Conservation (phyloP, 2,797 vertebrate species). For the Girardinus metallicus region DNA sequence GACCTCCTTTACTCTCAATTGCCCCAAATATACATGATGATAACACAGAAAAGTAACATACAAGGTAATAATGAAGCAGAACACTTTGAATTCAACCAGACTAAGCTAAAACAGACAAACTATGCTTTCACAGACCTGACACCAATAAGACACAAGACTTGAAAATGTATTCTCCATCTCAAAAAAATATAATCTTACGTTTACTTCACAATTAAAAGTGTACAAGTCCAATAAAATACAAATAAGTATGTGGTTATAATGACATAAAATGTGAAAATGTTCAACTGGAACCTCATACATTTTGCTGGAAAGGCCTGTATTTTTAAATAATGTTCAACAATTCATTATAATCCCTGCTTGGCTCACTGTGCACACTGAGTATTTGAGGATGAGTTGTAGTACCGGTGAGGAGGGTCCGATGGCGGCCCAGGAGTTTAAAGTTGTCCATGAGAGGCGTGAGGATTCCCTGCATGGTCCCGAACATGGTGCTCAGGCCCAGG, state of each 20-base stretch:
- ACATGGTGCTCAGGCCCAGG: constrained; percentile 97
- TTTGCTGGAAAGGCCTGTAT: no score
- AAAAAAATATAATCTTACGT: background rate
- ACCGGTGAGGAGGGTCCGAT: constrained; percentile 80
- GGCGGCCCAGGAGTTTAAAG: constrained; percentile 85
- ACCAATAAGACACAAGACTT: background rate
- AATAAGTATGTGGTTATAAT: background rate
- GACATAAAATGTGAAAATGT: no score
- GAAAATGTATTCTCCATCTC: no score
- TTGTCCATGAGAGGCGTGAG: constrained; percentile 96
- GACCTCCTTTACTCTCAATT: background rate
- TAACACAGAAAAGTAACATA: background rate
- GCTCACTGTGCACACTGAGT: background rate
- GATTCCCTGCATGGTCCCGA: constrained; percentile 97
- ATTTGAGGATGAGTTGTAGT: constrained; percentile 5
- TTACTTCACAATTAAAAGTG: background rate
- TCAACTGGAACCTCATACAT: no score
- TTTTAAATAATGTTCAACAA: background rate
- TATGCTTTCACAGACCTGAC: no score
- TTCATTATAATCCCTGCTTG: background rate
- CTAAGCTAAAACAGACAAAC: background rate
- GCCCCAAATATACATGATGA: background rate
- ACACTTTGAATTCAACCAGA: no score
- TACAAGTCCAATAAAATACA: background rate
- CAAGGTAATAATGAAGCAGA: no score